Conservation (phyloP, 2,113 vertebrate genomes). For the Pluvianellus socialis region DNA sequence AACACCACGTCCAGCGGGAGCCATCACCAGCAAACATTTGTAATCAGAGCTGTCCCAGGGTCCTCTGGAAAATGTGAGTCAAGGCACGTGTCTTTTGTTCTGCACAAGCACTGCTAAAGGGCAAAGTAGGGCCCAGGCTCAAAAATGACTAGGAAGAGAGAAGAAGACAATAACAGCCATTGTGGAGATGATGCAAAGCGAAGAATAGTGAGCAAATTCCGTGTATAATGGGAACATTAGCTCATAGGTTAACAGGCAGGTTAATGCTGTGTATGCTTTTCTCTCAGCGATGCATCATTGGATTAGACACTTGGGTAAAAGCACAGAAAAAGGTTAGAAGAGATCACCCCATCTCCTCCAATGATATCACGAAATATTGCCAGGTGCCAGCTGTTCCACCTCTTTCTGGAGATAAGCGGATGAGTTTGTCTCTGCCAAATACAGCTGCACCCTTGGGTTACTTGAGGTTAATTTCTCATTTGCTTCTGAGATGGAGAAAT, state of each 20-base stretch:
- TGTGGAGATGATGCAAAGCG: background rate
- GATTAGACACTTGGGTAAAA: background rate
- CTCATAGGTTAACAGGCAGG: conserved; percentile 54
- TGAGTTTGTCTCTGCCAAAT: background rate
- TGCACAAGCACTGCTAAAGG: background rate
- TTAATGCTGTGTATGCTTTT: background rate
- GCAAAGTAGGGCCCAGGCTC: background rate
- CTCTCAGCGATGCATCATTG: background rate
- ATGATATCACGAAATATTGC: background rate
- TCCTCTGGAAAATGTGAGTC: conserved; percentile 24
- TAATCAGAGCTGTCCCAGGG: conserved; percentile 35
- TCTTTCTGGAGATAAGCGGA: background rate
- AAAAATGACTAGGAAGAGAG: background rate
- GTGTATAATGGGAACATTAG: background rate
- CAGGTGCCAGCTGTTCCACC: background rate
- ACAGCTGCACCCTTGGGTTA: background rate
- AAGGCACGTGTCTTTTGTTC: conserved; percentile 25
- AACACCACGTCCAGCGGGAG: background rate
- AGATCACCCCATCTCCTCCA: background rate
- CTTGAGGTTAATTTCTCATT: background rate
- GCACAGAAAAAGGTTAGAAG: background rate
- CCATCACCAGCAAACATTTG: conserved; percentile 4
- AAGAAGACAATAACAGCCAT: conserved; percentile 26
- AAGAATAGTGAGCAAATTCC: background rate
- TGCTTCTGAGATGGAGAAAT: background rate